These are phyloP conservation scores for Drosophila ogumai DNA, from an alignment of 1,140 invertebrate genomes.

Conservation along the genomic window DNA sequence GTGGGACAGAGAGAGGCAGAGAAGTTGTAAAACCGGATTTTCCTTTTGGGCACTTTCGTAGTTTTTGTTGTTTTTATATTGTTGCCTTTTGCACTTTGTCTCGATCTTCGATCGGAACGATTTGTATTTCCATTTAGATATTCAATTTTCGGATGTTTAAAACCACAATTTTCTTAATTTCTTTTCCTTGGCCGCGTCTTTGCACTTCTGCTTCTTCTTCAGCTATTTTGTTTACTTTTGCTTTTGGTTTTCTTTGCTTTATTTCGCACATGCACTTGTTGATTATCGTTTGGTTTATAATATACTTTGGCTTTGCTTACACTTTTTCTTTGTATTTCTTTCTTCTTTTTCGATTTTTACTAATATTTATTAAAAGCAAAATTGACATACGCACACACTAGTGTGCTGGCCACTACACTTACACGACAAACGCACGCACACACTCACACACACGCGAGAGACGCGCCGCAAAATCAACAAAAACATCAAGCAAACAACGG, in stretches of 20 bases:
- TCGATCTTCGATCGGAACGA: conserved; percentile 46
- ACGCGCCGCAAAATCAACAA: conserved; percentile 41
- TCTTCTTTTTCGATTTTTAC: conserved; percentile 41
- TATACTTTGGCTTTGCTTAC: conserved; percentile 20
- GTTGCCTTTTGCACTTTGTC: conserved; percentile 80
- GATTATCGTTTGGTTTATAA: conserved; percentile 15
- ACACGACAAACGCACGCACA: conserved; percentile 24
- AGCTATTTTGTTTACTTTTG: conserved; percentile 30
- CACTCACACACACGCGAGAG: conserved; percentile 7
- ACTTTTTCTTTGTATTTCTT: conserved; percentile 32
- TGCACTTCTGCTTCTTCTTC: conserved; percentile 31
- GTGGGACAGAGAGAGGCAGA: conserved; percentile 21
- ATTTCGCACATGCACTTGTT: conserved; percentile 59
- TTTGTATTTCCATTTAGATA: conserved; percentile 54
- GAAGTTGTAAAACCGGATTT: conserved; percentile 84
- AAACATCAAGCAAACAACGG: conserved; percentile 14
- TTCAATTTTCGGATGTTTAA: conserved; percentile 33
- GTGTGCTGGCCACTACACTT: conserved; percentile 13
- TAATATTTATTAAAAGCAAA: conserved; percentile 68
- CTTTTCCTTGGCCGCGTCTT: conserved; percentile 17
- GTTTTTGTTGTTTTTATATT: conserved; percentile 46
- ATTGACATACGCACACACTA: conserved; percentile 22
- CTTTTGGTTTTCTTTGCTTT: conserved; percentile 15
- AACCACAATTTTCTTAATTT: conserved; percentile 17
- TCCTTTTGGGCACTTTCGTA: conserved; percentile 70